Evolutionary conservation across 2,888 invertebrate genomes (phyloP).

Genomic region (Chesias legatella): DNA sequence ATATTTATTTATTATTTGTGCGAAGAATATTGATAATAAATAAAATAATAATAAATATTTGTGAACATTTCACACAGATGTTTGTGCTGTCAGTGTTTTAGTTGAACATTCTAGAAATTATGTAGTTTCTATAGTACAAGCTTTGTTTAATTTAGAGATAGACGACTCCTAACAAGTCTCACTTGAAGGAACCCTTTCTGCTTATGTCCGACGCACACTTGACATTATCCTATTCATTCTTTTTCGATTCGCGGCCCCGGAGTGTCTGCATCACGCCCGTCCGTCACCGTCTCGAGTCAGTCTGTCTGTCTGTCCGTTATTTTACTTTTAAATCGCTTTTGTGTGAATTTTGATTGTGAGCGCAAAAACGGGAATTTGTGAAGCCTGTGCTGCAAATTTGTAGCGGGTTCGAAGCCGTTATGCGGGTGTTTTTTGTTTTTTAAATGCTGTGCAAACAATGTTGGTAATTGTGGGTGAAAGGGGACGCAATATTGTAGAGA

Average conservation of each 20-base stretch:
- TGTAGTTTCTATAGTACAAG: too few species aligned
- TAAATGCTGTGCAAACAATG: too few species aligned
- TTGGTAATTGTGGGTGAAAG: too few species aligned
- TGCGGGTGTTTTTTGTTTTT: neutral
- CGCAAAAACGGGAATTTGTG: conserved; percentile 14
- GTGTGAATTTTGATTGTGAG: conserved; percentile 12
- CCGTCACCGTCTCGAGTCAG: conserved; percentile 38
- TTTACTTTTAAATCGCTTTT: conserved; percentile 28
- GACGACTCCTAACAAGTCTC: too few species aligned
- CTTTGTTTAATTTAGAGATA: too few species aligned
- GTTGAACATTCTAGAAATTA: too few species aligned
- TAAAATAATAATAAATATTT: too few species aligned
- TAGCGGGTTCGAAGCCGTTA: conserved; percentile 3
- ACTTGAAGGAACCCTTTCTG: neutral
- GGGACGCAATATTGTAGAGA: too few species aligned
- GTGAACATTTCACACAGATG: too few species aligned
- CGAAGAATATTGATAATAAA: too few species aligned
- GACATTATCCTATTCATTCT: conserved; percentile 2
- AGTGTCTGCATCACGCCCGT: conserved; percentile 23
- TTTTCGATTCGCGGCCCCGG: conserved; percentile 13
- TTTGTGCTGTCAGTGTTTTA: too few species aligned
- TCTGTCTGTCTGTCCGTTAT: conserved; percentile 35
- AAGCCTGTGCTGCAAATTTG: conserved; percentile 1
- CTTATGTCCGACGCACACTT: neutral
- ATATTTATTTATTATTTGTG: too few species aligned